phyloP scores from a whole-genome alignment of 2,888 invertebrate species.

The Phytoseiulus persimilis region DNA sequence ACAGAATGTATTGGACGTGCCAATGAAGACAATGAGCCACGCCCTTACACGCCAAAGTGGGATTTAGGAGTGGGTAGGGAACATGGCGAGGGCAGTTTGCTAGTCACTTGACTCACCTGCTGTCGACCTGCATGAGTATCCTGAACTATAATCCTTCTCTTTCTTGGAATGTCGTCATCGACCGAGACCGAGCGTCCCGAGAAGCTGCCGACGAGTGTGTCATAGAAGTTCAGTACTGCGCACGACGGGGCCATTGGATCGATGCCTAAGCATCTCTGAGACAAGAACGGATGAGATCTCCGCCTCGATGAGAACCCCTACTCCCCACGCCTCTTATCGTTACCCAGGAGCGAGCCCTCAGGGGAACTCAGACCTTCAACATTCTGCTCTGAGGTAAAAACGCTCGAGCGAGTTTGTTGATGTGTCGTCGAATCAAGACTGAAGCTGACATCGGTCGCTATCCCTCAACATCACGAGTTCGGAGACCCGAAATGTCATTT shows the following conservation, averaged over 20 bases:
- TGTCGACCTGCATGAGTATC: neutral
- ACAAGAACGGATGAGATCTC: neutral
- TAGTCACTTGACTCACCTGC: neutral
- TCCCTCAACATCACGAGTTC: too few species aligned
- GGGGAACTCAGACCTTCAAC: too few species aligned
- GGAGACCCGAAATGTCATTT: too few species aligned
- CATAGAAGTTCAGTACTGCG: neutral
- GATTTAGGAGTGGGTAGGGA: neutral
- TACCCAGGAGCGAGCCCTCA: too few species aligned
- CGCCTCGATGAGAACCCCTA: too few species aligned
- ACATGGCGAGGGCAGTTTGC: neutral
- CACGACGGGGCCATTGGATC: neutral
- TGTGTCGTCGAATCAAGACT: too few species aligned
- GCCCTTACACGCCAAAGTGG: neutral
- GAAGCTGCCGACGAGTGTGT: neutral
- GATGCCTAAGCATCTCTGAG: neutral
- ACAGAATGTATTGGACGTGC: neutral
- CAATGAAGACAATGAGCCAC: neutral
- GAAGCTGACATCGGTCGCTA: too few species aligned
- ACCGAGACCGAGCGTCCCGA: neutral
- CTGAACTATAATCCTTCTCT: neutral
- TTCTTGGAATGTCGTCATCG: neutral
- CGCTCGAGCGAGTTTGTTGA: too few species aligned
- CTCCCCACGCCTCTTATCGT: too few species aligned
- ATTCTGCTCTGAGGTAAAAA: too few species aligned